phyloP scores from a whole-genome alignment of 2,797 vertebrate species.

The Numenius phaeopus region DNA sequence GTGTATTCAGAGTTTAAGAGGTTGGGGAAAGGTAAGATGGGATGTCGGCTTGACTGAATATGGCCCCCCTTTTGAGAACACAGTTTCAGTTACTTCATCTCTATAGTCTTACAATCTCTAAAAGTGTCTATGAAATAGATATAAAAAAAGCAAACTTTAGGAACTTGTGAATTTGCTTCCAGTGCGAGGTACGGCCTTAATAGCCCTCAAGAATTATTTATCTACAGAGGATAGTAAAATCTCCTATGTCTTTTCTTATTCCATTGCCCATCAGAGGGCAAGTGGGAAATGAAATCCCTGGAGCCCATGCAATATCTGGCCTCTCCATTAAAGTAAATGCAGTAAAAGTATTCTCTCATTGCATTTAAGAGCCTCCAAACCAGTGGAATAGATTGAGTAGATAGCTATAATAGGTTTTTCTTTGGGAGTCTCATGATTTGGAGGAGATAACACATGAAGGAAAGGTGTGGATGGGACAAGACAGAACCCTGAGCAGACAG shows the following conservation, averaged over 20 bases:
- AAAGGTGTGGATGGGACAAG: background rate
- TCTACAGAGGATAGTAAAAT: background rate
- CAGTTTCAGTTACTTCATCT: background rate
- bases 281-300: background rate
- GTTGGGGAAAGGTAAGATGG: background rate
- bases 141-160: background rate
- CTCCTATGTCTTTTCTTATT: background rate
- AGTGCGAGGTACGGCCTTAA: background rate
- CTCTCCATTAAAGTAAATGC: background rate
- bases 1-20: background rate
- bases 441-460: background rate
- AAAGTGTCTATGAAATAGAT: background rate
- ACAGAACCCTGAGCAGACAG: background rate
- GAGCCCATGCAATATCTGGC: background rate
- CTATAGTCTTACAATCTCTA: background rate
- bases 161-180: background rate
- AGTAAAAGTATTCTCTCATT: background rate
- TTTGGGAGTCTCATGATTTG: background rate
- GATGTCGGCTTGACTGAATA: background rate
- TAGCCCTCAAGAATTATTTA: background rate
- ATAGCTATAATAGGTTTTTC: background rate
- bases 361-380: background rate
- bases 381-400: background rate
- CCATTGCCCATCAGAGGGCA: background rate
- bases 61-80: background rate